Base-by-base conservation (phyloP, 1,140 invertebrate genomes). In the Trialeurodes vaporariorum region DNA sequence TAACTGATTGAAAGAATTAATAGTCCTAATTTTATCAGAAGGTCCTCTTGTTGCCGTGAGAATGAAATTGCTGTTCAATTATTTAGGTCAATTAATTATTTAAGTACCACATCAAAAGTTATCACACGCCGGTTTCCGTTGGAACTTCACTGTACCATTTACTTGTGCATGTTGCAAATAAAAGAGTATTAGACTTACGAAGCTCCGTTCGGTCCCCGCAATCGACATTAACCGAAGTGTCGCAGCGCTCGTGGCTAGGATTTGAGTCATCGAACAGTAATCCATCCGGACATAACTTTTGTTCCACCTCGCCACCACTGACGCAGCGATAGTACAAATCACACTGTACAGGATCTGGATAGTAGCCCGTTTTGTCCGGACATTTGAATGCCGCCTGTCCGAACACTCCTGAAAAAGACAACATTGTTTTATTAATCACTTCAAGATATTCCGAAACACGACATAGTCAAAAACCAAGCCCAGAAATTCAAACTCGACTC, bases 251-350 rank as follows among this genome's bases (percentile, higher is more conserved):
- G 69, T 87, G 87, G 73, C 84, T 87, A 1, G 87, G 84, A 73
- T 87, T 87, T 66, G 84, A 84, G 71, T 89, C 87, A 71, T 87
- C 84, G 77, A 93, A 93, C 2, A 92, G 85, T 23, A 92, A 81
- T 0, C 91, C 91, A 72, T 92, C 91, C 1, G 89, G 89, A 76
- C 91, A 93, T 2, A 92, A 77, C 70, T 83, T 86, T 70, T 87
- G 82, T 73, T 88, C 87, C 11, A 86, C 72, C 66, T 81, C 76
- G 34, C 80, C 84, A 77, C 72, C 84, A 85, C 76, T 87, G 84
- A 63, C 77, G 78, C 90, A 93, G 72, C 83, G 83, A 75, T 90
- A 91, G 77, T 91, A 92, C 49, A 90, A 83, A 78, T 93, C 91
- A 76, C 91, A 93, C 76, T 92, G 88, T 71, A 84, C 82, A 1